Evolutionary conservation across 2,888 invertebrate species (phyloP), one percentile per base, ranked within the genome.

Genomic region (Lasioglossum morio): DNA sequence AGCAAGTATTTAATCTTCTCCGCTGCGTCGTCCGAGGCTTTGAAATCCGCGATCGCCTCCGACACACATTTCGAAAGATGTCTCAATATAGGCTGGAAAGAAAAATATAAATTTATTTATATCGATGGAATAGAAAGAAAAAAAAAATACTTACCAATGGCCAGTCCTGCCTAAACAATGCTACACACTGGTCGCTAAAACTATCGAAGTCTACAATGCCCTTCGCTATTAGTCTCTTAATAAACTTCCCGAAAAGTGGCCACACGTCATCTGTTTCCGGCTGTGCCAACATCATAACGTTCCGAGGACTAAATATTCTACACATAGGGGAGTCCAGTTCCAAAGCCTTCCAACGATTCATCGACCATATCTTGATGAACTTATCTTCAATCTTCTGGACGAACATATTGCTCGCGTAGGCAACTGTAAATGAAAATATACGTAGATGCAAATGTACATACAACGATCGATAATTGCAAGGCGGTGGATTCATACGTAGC

Each of bases 141-240:
- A 0, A 53, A 10, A 0, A n/a, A 37, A 19, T 72, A 91, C 92
- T 93, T 89, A 96, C 97, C 95, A 96, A 95, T 0, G 96, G 94
- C 97, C 97, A 97, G 83, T 97, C 97, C 87, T 96, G 96, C 89
- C 97, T 96, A 82, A 97, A 97, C 23, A 98, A 96, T 1, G 97
- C 96, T 60, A 97, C 95, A 90, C 97, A 97, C 90, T 97, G 97
- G 75, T 96, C 96, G 88, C 97, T 97, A 16, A 98, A 93, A 1
- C 96, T 95, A 72, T 97, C 96, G 27, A 97, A 95, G 5, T 95
- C 96, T 84, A 98, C 92, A 76, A 97, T 95, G 37, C 96, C 94
- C 72, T 96, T 95, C 12, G 95, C 95, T 76, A 97, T 93, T 92
- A 97, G 84, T 82, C 83, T 90, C n/a, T 90, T 93, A 63, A 95